Conservation (phyloP, 2,797 vertebrate species). For the Atherinosoma microstoma region DNA sequence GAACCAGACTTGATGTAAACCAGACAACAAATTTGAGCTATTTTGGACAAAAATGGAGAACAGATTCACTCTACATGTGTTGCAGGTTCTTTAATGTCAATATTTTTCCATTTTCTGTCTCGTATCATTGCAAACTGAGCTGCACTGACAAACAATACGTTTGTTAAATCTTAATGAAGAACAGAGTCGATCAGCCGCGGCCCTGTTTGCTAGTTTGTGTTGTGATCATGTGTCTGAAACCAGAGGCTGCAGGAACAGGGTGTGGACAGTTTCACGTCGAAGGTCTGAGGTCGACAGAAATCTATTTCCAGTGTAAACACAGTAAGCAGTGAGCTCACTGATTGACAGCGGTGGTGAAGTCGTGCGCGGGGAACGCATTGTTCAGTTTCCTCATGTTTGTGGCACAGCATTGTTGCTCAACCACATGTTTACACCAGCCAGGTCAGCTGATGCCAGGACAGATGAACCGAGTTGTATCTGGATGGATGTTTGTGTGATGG, state of each 20-base stretch:
- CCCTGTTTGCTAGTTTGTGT: neutral
- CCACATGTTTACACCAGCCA: slow-evolving; percentile 37
- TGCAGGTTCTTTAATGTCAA: neutral
- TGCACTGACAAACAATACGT: neutral
- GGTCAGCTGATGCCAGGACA: slow-evolving; percentile 7
- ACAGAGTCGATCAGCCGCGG: no score
- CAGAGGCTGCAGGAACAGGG: slow-evolving; percentile 27
- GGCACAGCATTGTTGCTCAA: slow-evolving; percentile 42
- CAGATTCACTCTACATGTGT: neutral
- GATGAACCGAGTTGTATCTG: neutral
- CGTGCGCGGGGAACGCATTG: slow-evolving; percentile 42
- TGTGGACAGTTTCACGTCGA: slow-evolving; percentile 24
- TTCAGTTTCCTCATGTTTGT: slow-evolving; percentile 35
- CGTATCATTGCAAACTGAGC: neutral
- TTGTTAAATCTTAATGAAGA: neutral
- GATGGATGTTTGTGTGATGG: slow-evolving; percentile 2
- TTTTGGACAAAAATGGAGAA: neutral
- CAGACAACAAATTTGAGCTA: neutral
- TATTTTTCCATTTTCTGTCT: neutral
- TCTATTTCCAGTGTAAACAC: slow-evolving; percentile 45
- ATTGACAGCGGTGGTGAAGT: slow-evolving; percentile 25
- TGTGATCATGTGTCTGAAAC: neutral
- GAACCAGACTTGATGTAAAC: neutral
- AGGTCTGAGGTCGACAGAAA: slow-evolving; percentile 25
- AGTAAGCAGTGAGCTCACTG: slow-evolving; percentile 38